Evolutionary conservation across 2,113 vertebrate genomes (phyloP).

Genomic region (Apodemus sylvaticus): DNA sequence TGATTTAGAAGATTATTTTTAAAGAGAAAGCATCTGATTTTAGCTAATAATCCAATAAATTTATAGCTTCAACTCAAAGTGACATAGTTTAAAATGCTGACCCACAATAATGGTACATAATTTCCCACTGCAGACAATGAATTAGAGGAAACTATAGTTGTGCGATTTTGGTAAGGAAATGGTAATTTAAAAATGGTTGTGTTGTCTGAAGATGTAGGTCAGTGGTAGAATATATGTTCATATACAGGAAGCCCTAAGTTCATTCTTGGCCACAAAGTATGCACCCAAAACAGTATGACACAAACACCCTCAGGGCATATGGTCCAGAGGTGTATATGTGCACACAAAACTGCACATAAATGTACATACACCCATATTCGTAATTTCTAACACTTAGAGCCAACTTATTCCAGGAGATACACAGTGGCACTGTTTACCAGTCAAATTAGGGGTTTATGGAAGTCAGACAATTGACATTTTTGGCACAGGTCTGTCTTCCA

Average conservation of each 20-base stretch:
- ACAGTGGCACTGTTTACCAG: not conserved
- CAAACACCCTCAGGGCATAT: not conserved
- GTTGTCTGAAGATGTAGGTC: not conserved
- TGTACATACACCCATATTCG: not conserved
- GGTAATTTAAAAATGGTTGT: not conserved
- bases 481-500: not conserved
- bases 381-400: not conserved
- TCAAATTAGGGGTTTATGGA: not conserved
- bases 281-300: not conserved
- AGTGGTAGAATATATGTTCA: not conserved
- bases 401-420: not conserved
- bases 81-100: not conserved
- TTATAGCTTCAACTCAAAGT: not conserved
- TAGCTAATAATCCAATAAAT: not conserved
- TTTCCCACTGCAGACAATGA: not conserved
- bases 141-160: not conserved
- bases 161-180: not conserved
- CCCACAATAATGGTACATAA: not conserved
- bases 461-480: not conserved
- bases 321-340: not conserved
- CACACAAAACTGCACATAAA: not conserved
- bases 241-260: not conserved
- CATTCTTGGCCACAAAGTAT: not conserved
- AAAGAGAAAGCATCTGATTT: not conserved
- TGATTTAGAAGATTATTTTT: not conserved